Conservation (phyloP, 2,888 invertebrate genomes). For the Agrilus cyanescens region DNA sequence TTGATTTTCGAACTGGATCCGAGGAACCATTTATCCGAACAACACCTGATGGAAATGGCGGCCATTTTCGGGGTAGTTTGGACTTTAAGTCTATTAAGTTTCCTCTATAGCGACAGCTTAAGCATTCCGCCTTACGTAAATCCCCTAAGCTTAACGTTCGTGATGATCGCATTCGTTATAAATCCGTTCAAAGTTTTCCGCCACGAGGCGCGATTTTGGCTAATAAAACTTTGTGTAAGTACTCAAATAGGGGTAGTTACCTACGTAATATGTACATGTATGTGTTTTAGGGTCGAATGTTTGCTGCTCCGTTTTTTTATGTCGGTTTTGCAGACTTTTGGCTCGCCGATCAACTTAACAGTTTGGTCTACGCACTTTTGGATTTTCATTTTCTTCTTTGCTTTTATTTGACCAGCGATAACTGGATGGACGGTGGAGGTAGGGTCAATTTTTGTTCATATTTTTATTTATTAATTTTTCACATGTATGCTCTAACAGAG, state of each 20-base stretch:
- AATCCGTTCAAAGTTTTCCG: conserved; percentile 68
- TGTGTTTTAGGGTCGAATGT: conserved; percentile 42
- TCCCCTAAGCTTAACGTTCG: conserved; percentile 55
- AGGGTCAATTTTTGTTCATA: too few relatives aligned
- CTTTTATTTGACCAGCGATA: conserved; percentile 53
- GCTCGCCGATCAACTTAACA: conserved; percentile 76
- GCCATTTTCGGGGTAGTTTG: conserved; percentile 66
- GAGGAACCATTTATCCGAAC: conserved; percentile 62
- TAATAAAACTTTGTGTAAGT: conserved; percentile 48
- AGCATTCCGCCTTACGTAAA: conserved; percentile 66
- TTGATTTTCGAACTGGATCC: conserved; percentile 76
- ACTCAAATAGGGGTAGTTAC: too few relatives aligned
- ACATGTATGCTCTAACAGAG: too few relatives aligned
- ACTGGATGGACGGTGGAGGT: conserved; percentile 42
- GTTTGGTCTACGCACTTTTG: conserved; percentile 59
- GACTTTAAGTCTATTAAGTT: conserved; percentile 54
- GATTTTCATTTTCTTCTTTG: conserved; percentile 73
- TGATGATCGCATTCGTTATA: conserved; percentile 57
- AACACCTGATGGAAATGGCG: conserved; percentile 66
- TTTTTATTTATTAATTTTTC: too few relatives aligned
- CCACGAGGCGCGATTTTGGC: conserved; percentile 68
- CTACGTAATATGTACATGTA: neutral
- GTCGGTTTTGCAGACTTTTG: conserved; percentile 79
- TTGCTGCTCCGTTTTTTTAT: conserved; percentile 63
- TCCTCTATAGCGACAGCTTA: conserved; percentile 51